Conservation (phyloP, 2,113 vertebrate species). For the Psilopsiagon aymara region DNA sequence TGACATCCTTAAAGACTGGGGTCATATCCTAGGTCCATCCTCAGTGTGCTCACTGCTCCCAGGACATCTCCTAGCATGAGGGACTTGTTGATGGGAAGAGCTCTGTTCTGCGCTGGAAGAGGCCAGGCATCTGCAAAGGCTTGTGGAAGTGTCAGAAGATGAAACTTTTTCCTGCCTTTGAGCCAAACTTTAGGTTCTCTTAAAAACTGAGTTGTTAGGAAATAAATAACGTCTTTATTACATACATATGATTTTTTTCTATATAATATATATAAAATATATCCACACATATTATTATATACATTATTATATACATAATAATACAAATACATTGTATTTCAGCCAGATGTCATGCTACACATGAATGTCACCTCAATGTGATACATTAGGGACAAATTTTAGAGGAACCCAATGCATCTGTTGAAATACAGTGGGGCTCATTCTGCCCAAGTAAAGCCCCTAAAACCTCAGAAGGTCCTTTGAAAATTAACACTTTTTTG, state of each 20-base stretch:
- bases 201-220: not conserved
- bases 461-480: not conserved
- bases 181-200: not conserved
- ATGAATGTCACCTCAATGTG: not conserved
- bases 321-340: not conserved
- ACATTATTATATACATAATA: not conserved
- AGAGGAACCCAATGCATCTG: not conserved
- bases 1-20: not conserved
- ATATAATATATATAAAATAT: too few relatives aligned
- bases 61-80: not conserved
- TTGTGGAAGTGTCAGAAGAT: not conserved
- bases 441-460: not conserved
- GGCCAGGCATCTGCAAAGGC: not conserved
- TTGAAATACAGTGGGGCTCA: not conserved
- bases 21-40: not conserved
- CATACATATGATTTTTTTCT: too few relatives aligned
- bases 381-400: not conserved
- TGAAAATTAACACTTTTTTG: slow-evolving; percentile 6
- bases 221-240: not conserved
- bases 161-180: not conserved
- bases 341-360: not conserved
- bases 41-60: not conserved
- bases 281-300: too few relatives aligned
- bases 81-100: not conserved
- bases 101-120: not conserved